Evolutionary conservation across 2,888 invertebrate species (phyloP), one percentile per base, ranked within the genome.

Genomic region (Baronia brevicornis): DNA sequence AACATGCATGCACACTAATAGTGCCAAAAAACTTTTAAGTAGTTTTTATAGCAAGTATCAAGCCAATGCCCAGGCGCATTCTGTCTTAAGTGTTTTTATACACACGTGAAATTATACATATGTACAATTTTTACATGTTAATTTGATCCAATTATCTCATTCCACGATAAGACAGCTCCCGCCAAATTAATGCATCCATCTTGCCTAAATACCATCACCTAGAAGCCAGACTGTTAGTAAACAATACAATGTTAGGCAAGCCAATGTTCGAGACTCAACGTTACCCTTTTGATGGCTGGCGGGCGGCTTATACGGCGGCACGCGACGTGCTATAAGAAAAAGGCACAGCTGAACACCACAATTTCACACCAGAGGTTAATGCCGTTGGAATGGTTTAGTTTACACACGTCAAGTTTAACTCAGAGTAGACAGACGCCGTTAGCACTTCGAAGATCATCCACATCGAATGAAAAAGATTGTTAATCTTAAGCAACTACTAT

Each of bases 251-350:
- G 55, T 65, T 66, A 69, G 63, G 55, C 61, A 62, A 61, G 63
- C 59, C 59, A 60, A 48, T 60, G 60, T 59, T 60, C 57, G 54
- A 51, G 54, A 60, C 58, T 54, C 44, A 70, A 79, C 75, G 56
- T 84, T 84, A 82, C 82, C 84, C 80, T 74, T 73, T 51, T 75
- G 79, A 63, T 84, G 84, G 49, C 72, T 77, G 57, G 74, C 50
- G 49, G 82, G 82, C 70, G 68, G 68, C 67, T 56, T 71, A 67
- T 75, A 77, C 63, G 58, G 55, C 62, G 67, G 66, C 58, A 70
- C 68, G 68, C 60, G 70, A 63, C 66, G 59, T 52, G 59, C 82
- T 84, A 84, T 67, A 77, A 82, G 72, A 84, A 60, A 78, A 82
- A 80, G 60, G 67, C 61, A 74, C 58, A 77, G 61, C 78, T 84